Evolutionary conservation across 2,888 invertebrate genomes (phyloP).

Genomic region (Dasypolia templi): DNA sequence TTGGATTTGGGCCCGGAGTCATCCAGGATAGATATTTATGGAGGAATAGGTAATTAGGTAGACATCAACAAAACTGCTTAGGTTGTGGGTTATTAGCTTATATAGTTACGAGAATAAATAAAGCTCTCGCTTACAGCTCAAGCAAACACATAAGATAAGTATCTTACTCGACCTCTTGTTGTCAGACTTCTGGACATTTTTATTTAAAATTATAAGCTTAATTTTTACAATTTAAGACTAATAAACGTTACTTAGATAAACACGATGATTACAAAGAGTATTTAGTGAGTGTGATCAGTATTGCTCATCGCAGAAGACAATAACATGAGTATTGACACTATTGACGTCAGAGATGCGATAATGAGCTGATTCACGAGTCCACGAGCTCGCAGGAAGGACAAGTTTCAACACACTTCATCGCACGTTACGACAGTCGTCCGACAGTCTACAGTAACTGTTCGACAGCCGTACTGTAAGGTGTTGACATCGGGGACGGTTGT

Average conservation of each 20-base stretch:
- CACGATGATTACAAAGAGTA: conserved; percentile 3
- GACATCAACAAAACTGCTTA: conserved; percentile 6
- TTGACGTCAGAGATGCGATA: conserved; percentile 55
- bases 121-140: neutral
- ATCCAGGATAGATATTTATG: neutral
- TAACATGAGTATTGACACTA: conserved; percentile 39
- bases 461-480: neutral
- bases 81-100: conserved; percentile 10
- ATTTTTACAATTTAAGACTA: neutral
- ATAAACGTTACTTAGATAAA: neutral
- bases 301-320: conserved; percentile 42
- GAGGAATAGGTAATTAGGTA: neutral
- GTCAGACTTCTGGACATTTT: neutral
- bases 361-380: conserved; percentile 54
- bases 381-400: conserved; percentile 22
- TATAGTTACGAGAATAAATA: neutral
- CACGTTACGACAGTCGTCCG: no score
- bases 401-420: conserved; percentile 4
- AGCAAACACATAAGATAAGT: neutral
- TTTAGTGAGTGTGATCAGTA: conserved; percentile 31
- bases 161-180: neutral
- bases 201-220: neutral
- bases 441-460: no score
- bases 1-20: neutral
- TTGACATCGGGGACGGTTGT: no score